Base-by-base conservation (phyloP, 2,113 vertebrate genomes). In the Sander vitreus region DNA sequence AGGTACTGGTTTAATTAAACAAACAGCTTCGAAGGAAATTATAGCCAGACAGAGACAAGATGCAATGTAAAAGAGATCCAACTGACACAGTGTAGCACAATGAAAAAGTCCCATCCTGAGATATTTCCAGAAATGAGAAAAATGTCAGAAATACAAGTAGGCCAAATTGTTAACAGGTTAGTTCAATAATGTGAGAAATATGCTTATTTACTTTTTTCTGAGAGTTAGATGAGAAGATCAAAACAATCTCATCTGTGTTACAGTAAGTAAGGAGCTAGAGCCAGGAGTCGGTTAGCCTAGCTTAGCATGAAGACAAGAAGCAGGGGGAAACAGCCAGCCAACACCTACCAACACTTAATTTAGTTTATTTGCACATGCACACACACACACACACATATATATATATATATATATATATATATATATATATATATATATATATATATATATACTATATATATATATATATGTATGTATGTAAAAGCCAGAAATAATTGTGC, bases 21-120 rank as follows among this genome's bases (percentile, higher is more conserved):
- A 67, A 81, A 33, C 27, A n/a, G 5, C 21, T 45, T 18, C 62
- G 47, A 50, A 33, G 50, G 54, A 73, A 15, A 60, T 80, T 63
- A 76, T 25, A 62, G 36, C 11, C 3, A 30, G 21, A 48, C 10
- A 12, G 50, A 80, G 23, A 55, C n/a, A 13, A 55, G 30, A 60
- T 55, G 45, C 3, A 25, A 19, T 10, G 1, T 19, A 59, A 72
- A 50, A 67, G 3, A 39, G 53, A 78, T 66, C 21, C 57, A 68
- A 65, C 27, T 2, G 10, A 53, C 18, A 36, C 6, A 50, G 25
- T 68, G 16, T 33, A 60, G 7, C 50, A 23, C 18, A 27, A 63
- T 23, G 10, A 3, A 60, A 54, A 63, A 47, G 27, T n/a, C 11
- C 15, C 15, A 47, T 11, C 15, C 9, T 45, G 36, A 58, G 16